These are phyloP conservation scores for Casuarius casuarius DNA, from an alignment of 2,113 vertebrate species.

Conservation along the genomic window DNA sequence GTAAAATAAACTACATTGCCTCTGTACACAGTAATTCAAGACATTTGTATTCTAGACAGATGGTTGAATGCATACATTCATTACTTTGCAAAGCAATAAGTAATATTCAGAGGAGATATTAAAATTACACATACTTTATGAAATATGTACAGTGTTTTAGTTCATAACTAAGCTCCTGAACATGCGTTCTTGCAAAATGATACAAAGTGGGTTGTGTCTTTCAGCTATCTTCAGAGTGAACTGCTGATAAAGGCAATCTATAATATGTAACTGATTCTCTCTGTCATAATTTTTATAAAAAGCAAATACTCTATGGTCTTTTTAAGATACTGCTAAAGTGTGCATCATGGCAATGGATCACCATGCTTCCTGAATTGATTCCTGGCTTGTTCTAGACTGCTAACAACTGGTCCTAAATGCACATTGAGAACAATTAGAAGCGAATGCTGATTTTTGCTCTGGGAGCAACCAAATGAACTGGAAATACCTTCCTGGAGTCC, in stretches of 20 bases:
- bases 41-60: neutral
- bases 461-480: neutral
- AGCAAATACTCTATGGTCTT: neutral
- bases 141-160: neutral
- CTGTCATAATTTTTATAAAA: neutral
- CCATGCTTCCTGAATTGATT: neutral
- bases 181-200: neutral
- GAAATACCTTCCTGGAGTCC: neutral
- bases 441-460: neutral
- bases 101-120: conserved; percentile 47
- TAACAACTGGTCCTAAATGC: neutral
- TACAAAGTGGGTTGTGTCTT: neutral
- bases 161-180: neutral
- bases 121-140: neutral
- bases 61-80: conserved; percentile 12
- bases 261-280: neutral
- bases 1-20: conserved; percentile 55
- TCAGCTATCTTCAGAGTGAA: neutral
- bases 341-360: neutral
- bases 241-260: neutral
- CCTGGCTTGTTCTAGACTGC: neutral
- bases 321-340: neutral
- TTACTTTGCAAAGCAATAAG: conserved; percentile 62
- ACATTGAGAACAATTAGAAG: neutral
- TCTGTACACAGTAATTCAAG: conserved; percentile 52